phyloP scores from a whole-genome alignment of 2,113 vertebrate species.

The Chaetodon auriga region DNA sequence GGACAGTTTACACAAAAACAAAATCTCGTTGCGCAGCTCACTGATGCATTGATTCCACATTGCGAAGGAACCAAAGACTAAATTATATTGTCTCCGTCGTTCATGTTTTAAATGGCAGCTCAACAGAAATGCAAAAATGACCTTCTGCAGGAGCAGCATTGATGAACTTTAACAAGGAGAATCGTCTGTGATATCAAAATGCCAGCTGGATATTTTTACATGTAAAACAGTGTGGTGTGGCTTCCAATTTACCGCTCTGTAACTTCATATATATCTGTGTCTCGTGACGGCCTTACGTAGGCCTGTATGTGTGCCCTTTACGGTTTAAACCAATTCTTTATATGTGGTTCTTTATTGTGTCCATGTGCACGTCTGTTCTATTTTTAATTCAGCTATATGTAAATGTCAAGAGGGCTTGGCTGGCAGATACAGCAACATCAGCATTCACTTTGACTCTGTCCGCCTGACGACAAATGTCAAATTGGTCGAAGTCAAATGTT shows the following conservation, averaged over 20 bases:
- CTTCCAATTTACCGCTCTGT: not conserved
- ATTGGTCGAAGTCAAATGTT: too few species aligned
- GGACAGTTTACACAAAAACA: conserved; percentile 14
- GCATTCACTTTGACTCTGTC: not conserved
- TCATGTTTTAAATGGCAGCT: not conserved
- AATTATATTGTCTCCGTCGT: not conserved
- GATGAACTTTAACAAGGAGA: not conserved
- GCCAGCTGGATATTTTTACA: conserved; percentile 5
- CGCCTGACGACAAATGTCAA: not conserved
- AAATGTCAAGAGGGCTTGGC: not conserved
- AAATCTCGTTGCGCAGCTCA: not conserved
- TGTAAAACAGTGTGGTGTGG: not conserved
- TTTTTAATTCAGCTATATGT: not conserved
- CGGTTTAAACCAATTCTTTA: not conserved
- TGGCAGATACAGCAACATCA: not conserved
- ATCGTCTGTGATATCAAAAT: not conserved
- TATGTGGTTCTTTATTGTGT: not conserved
- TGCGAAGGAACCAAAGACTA: not conserved
- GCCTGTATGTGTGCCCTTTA: not conserved
- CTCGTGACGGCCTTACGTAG: not conserved
- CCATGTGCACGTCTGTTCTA: not conserved
- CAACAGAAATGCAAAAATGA: not conserved
- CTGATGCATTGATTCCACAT: not conserved
- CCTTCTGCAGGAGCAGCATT: not conserved
- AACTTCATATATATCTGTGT: not conserved